Base-by-base conservation (phyloP, 2,113 vertebrate species). In the Cyanoliseus patagonus region DNA sequence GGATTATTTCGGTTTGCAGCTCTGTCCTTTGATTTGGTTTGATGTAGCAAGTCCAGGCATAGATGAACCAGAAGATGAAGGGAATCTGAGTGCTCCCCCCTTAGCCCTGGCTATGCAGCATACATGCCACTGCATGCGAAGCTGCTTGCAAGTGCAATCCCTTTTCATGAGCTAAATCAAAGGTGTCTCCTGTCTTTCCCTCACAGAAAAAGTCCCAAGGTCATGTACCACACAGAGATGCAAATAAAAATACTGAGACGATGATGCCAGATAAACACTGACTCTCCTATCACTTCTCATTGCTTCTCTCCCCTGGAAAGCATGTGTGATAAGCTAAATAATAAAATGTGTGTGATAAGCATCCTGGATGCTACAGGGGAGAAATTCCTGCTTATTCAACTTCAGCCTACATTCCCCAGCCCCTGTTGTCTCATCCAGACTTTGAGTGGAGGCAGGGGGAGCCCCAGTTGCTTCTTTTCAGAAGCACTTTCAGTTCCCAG, bases 401-500 rank as follows among this genome's bases (percentile, higher is more conserved):
- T 53, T 55, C 41, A 47, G 28, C 35, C 75, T 47, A 4, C 51
- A 23, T 31, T 9, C 8, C 57, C 23, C 69, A 41, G 42, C 37
- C 25, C 35, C 78, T 52, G 11, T 19, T 35, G 28, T 59, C 37
- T 70, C 69, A 81, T 31, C 79, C 6, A 35, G 49, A 24, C 31
- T 25, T 35, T 57, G 14, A 70, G 30, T 7, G 27, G 17, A 51
- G 22, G 37, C 83, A 46, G n/a, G 13, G 37, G 37, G 25, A 80
- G 25, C 5, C 25, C 62, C 2, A 0, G 17, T 24, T 0, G 0
- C 37, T 51, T 68, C 77, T 72, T 67, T 46, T 57, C 47, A 46
- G 67, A 79, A 69, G 55, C 17, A 63, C 10, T 52, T 69, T 42
- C 20, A 8, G 25, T 75, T 88, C 30, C 28, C 35, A 55, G 2